phyloP scores from a whole-genome alignment of 2,113 vertebrate species.

The Saguinus midas region DNA sequence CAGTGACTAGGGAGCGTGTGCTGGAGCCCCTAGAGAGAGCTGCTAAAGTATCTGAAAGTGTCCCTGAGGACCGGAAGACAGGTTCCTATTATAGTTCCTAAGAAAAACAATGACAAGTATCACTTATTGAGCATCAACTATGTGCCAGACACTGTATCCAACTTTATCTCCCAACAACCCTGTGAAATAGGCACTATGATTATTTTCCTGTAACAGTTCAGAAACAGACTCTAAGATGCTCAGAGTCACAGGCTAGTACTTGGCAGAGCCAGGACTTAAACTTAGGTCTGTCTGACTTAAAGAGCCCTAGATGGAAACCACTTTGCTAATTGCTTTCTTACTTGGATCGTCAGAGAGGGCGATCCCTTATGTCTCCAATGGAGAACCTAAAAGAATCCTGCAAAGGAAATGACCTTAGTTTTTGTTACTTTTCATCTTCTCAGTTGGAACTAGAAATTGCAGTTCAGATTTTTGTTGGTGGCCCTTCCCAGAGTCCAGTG shows the following conservation, averaged over 20 bases:
- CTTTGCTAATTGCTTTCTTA: background rate
- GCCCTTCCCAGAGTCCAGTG: background rate
- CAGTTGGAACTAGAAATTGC: background rate
- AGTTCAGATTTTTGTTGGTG: background rate
- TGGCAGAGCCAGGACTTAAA: background rate
- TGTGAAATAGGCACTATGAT: background rate
- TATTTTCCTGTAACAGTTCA: slow-evolving; percentile 39
- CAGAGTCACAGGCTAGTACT: slow-evolving; percentile 52
- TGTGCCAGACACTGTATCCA: background rate
- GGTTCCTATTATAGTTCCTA: background rate
- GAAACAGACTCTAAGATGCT: slow-evolving; percentile 26
- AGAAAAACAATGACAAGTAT: background rate
- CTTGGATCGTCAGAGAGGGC: background rate
- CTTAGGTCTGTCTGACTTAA: background rate
- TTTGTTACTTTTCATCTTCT: slow-evolving; percentile 10
- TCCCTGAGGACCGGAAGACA: background rate
- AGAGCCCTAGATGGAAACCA: background rate
- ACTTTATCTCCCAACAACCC: background rate
- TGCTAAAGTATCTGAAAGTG: background rate
- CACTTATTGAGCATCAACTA: background rate
- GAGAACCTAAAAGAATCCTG: slow-evolving; percentile 1
- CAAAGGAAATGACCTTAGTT: background rate
- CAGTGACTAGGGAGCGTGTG: background rate
- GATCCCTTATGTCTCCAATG: background rate
- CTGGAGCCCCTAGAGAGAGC: background rate